Evolutionary conservation across 1,140 invertebrate genomes (phyloP).

Genomic region (Parasteatoda tepidariorum): DNA sequence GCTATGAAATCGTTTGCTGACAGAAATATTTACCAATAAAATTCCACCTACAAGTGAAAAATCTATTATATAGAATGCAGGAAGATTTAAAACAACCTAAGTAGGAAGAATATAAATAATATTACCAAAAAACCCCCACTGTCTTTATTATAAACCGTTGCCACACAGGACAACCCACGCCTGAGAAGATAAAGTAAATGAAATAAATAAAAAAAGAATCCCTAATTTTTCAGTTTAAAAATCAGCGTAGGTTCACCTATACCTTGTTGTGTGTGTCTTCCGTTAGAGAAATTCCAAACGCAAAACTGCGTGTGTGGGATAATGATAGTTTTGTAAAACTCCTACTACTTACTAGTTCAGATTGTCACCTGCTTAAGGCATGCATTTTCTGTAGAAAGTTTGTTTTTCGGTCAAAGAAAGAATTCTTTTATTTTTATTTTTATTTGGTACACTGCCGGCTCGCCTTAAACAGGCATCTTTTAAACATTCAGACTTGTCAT

Average conservation of each 20-base stretch:
- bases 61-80: constrained; percentile 32
- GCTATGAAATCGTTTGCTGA: constrained; percentile 34
- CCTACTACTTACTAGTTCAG: constrained; percentile 32
- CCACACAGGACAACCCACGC: constrained; percentile 28
- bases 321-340: constrained; percentile 47
- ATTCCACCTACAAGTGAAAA: constrained; percentile 17
- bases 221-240: constrained; percentile 51
- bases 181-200: constrained; percentile 19
- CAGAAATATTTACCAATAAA: constrained; percentile 54
- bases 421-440: too few relatives aligned
- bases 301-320: constrained; percentile 42
- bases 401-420: constrained; percentile 41
- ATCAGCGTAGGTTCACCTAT: constrained; percentile 37
- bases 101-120: constrained; percentile 51
- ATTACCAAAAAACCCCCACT: constrained; percentile 17
- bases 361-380: constrained; percentile 53
- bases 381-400: constrained; percentile 19
- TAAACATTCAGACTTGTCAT: constrained; percentile 41
- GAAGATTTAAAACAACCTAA: constrained; percentile 34
- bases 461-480: constrained; percentile 50
- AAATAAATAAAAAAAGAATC: constrained; percentile 35
- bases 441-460: not conserved
- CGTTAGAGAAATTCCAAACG: not conserved
- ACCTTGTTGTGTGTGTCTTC: constrained; percentile 21
- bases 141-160: constrained; percentile 16